Percentiles rank a stretch among this genome's conserved stretches.
Conservation (phyloP, 2,113 vertebrate species). For the Campylorhamphus procurvoides region DNA sequence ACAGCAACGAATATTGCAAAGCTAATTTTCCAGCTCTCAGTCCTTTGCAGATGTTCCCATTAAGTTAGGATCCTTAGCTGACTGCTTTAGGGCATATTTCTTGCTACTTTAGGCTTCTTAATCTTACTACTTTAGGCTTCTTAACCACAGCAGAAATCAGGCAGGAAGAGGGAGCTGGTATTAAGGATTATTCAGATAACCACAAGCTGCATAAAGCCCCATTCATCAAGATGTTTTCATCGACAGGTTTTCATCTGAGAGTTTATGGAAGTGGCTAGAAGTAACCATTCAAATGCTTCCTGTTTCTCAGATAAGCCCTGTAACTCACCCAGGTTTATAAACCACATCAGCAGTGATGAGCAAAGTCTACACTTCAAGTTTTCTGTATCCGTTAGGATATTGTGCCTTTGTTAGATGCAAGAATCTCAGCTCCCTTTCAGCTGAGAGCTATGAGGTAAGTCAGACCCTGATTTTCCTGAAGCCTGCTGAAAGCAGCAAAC, state of each 20-base stretch:
- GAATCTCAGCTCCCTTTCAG: neutral
- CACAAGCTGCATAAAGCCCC: constrained; percentile 7
- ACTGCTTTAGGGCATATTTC: constrained; percentile 34
- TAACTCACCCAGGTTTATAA: neutral
- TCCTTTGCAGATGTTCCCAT: constrained; percentile 39
- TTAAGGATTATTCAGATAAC: constrained; percentile 60
- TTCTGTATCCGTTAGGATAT: neutral
- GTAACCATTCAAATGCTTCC: neutral
- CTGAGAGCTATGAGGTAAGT: neutral
- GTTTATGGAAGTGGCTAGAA: constrained; percentile 18
- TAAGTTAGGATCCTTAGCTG: constrained; percentile 36
- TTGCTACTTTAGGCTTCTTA: constrained; percentile 47
- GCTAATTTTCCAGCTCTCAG: constrained; percentile 35
- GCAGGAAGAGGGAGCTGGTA: constrained; percentile 41
- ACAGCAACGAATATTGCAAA: neutral
- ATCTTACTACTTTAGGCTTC: constrained; percentile 56
- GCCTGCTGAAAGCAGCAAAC: neutral
- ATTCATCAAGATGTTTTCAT: constrained; percentile 28
- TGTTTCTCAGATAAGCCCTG: neutral
- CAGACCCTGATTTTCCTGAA: neutral
- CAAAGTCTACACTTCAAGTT: neutral
- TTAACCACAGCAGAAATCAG: constrained; percentile 42
- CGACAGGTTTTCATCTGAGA: neutral
- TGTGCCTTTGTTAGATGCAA: neutral
- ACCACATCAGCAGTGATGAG: neutral